These are phyloP conservation scores for Turdus rufiventris DNA, from an alignment of 2,113 vertebrate species.

Conservation along the genomic window DNA sequence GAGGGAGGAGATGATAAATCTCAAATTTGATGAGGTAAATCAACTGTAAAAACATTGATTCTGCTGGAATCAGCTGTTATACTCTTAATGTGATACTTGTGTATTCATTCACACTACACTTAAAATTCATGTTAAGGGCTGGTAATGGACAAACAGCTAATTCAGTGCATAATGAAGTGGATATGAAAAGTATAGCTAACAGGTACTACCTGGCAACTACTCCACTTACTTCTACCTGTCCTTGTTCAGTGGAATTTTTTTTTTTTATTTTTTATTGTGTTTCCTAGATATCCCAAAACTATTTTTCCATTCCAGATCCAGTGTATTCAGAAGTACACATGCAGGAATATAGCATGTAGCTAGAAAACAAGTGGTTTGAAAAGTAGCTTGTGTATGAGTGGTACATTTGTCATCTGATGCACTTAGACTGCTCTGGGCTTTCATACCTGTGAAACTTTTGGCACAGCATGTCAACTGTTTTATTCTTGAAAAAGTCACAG, in stretches of 20 bases:
- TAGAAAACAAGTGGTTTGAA: not conserved
- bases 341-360: not conserved
- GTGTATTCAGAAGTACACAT: not conserved
- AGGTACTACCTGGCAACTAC: not conserved
- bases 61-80: not conserved
- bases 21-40: not conserved
- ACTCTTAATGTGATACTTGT: not conserved
- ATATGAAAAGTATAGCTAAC: not conserved
- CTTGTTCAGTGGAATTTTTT: not conserved
- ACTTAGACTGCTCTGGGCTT: not conserved
- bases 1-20: not conserved
- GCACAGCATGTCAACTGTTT: not conserved
- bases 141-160: not conserved
- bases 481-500: not conserved
- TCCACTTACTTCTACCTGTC: not conserved
- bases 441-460: fast-evolving
- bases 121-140: not conserved
- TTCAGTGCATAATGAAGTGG: not conserved
- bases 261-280: not conserved
- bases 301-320: not conserved
- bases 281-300: not conserved
- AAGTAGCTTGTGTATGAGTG: not conserved
- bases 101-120: not conserved
- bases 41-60: not conserved
- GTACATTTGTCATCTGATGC: not conserved